These are phyloP conservation scores for Hoplodrina blanda DNA, from an alignment of 2,888 invertebrate species.

Conservation along the genomic window DNA sequence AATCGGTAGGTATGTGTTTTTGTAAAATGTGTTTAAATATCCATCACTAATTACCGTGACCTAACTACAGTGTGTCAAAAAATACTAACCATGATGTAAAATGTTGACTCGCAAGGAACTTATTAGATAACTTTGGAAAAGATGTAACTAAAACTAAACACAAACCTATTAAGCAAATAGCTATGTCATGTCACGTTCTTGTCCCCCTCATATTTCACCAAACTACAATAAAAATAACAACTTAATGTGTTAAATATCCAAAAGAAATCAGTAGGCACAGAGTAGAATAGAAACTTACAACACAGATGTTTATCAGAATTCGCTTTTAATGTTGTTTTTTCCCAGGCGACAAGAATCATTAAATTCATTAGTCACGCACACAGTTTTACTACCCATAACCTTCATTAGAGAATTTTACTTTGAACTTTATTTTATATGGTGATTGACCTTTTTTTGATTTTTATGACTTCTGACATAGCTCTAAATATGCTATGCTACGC, in stretches of 20 bases:
- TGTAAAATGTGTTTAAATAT: too few species aligned
- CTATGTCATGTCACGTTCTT: neutral
- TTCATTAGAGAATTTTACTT: conserved; percentile 33
- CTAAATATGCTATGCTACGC: neutral
- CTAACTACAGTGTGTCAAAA: too few species aligned
- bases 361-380: conserved; percentile 60
- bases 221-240: conserved; percentile 12
- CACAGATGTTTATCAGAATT: conserved; percentile 55
- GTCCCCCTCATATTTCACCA: neutral
- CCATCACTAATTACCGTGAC: too few species aligned
- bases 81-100: too few species aligned
- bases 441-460: conserved; percentile 35
- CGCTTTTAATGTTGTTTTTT: conserved; percentile 57
- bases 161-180: neutral
- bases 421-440: conserved; percentile 35
- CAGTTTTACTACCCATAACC: conserved; percentile 45
- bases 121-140: neutral
- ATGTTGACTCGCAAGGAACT: too few species aligned
- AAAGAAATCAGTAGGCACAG: conserved; percentile 43
- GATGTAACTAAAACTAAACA: neutral
- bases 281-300: conserved; percentile 48
- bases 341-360: conserved; percentile 58
- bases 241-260: conserved; percentile 21
- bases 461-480: neutral
- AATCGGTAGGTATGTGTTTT: too few species aligned